Percentiles rank a stretch among this genome's conserved stretches.
These are phyloP conservation scores for Manis crassicaudata DNA, from an alignment of 2,797 vertebrate genomes.

Conservation along the genomic window DNA sequence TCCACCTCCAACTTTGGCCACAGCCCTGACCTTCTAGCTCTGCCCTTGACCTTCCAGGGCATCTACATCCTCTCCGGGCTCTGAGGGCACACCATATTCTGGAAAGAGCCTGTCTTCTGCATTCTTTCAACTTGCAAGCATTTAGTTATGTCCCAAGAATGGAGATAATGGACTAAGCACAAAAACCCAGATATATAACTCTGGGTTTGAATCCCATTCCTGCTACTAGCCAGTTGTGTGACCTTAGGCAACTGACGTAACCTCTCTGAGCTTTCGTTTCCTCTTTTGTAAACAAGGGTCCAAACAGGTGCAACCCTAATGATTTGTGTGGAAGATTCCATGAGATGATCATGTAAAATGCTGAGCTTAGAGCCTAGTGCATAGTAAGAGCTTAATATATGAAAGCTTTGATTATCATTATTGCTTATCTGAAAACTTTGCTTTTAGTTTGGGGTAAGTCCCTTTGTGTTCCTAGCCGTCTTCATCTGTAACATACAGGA, in stretches of 20 bases:
- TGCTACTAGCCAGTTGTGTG: not conserved
- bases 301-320: not conserved
- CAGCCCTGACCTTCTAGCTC: not conserved
- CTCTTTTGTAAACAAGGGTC: not conserved
- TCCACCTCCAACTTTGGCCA: not conserved
- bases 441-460: not conserved
- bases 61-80: not conserved
- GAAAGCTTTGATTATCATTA: not conserved
- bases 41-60: not conserved
- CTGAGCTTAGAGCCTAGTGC: not conserved
- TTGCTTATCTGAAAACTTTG: not conserved
- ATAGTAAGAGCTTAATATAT: not conserved
- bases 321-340: not conserved
- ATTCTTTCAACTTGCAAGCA: not conserved
- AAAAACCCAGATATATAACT: not conserved
- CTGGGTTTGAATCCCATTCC: not conserved
- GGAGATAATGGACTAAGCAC: not conserved
- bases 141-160: not conserved
- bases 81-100: not conserved
- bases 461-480: not conserved
- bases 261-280: constrained; percentile 5
- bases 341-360: not conserved
- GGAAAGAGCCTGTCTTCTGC: not conserved
- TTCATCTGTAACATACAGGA: not conserved
- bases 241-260: not conserved